Base-by-base conservation (phyloP, 1,140 invertebrate genomes). In the Drosophila littoralis region DNA sequence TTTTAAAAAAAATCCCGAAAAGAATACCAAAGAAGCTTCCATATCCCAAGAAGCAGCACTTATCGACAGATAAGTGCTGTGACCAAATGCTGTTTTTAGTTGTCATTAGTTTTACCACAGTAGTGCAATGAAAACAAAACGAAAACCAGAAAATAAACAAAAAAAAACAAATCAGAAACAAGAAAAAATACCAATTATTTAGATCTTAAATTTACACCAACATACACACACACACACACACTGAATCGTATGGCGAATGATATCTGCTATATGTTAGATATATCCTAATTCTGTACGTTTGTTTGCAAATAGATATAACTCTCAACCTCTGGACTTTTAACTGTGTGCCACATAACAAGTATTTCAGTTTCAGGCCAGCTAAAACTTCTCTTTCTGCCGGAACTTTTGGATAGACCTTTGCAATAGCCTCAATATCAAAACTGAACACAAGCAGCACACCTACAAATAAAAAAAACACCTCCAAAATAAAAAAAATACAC, bases 31-130 rank as follows among this genome's bases (percentile, higher is more conserved):
- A 42, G 22, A 65, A 60, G 54, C 64, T 55, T 36, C 22, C 22
- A 58, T 46, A 66, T 58, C 48, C 17, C 69, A 73, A 68, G 45
- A 72, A 36, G 6, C 45, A 59, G 17, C 35, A 55, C 57, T n/a
- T 59, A 71, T 55, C 38, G 22, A 50, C 51, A 77, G 68, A 76
- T 59, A 54, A 80, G 81, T 9, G 63, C 76, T 28, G 64, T 77
- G 63, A 43, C 40, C 58, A 68, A 79, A 69, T 89, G 72, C 77
- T 83, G 70, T 84, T 89, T 88, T 89, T 70, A 88, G 80, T 88
- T 90, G 69, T 79, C 77, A 88, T 88, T 88, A 88, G 84, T 89
- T 88, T 88, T 83, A 75, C 72, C 74, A 83, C 69, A 83, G 84
- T 88, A 88, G 84, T 90, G 84, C 83, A 79, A 86, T 81, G 72